Base-by-base conservation (phyloP, 2,888 invertebrate species). In the Pachymerium ferrugineum region DNA sequence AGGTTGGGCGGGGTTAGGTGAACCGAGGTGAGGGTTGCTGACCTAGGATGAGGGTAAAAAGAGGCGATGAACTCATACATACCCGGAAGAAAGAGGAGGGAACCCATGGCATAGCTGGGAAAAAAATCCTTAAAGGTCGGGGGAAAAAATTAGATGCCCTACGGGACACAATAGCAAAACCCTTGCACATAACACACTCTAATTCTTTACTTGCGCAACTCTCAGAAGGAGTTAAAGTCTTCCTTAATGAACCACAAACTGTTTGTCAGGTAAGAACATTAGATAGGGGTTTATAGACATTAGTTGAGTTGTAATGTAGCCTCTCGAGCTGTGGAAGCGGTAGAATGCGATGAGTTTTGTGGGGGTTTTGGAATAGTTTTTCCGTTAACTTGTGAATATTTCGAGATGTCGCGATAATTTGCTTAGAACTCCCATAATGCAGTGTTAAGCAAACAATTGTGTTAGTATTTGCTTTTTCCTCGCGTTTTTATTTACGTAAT, bases 221-320 rank as follows among this genome's bases (percentile, higher is more conserved):
- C 62, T 3, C 4, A 62, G 62, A 62, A 62, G 62, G 62, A 62
- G 62, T 62, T 28, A 62, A 19, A 54, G 25, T 54, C 22, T n/a
- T 3, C 28, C 62, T 62, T 62, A 62, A 62, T 62, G 25, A 28
- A 62, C 62, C 25, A 22, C 62, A 10, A 62, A n/a, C 28, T 28
- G 62, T 62, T 62, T 62, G 62, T 62, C 62, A 62, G 62, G 62
- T 62, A n/a, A n/a, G n/a, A n/a, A n/a, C n/a, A n/a, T n/a, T n/a
- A n/a, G n/a, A n/a, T n/a, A n/a, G n/a, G n/a, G n/a, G n/a, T n/a
- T n/a, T n/a, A n/a, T n/a, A n/a, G n/a, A n/a, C n/a, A n/a, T n/a
- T n/a, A n/a, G n/a, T n/a, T n/a, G n/a, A n/a, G n/a, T n/a, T n/a
- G n/a, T n/a, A n/a, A n/a, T n/a, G n/a, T n/a, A n/a, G n/a, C n/a